Conservation (phyloP, 1,140 invertebrate genomes). For the Patella vulgata region DNA sequence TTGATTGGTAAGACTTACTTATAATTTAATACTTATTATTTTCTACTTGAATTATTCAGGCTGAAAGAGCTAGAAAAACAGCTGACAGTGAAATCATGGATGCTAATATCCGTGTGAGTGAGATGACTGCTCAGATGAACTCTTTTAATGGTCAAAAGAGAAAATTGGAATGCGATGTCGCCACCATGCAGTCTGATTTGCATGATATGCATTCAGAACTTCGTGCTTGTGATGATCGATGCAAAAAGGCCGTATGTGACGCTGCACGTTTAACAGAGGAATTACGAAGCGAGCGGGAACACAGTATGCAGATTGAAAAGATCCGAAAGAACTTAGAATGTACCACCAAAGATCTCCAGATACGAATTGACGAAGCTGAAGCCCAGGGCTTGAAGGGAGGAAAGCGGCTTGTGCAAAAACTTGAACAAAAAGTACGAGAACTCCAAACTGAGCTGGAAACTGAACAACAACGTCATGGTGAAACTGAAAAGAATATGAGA, state of each 20-base stretch:
- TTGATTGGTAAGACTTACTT: too few relatives aligned
- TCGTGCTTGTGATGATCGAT: slow-evolving; percentile 50
- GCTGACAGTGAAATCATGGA: slow-evolving; percentile 95
- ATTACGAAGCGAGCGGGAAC: slow-evolving; percentile 97
- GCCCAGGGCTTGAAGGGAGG: slow-evolving; percentile 95
- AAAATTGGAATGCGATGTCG: slow-evolving; percentile 96
- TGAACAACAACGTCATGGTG: slow-evolving; percentile 91
- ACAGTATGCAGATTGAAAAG: slow-evolving; percentile 96
- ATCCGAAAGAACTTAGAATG: slow-evolving; percentile 94
- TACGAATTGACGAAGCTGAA: slow-evolving; percentile 93
- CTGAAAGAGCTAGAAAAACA: slow-evolving; percentile 93
- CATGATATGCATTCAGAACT: slow-evolving; percentile 59
- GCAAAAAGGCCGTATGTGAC: slow-evolving; percentile 91
- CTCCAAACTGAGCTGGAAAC: slow-evolving; percentile 96
- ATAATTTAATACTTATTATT: too few relatives aligned
- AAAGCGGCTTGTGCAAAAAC: slow-evolving; percentile 77
- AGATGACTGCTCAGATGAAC: slow-evolving; percentile 89
- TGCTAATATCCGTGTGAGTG: slow-evolving; percentile 95
- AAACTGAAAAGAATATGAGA: slow-evolving; percentile 73
- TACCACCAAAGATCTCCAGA: slow-evolving; percentile 97
- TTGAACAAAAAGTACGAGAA: slow-evolving; percentile 72
- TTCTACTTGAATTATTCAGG: slow-evolving; percentile 62
- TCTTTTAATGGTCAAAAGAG: slow-evolving; percentile 94
- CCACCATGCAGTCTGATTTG: slow-evolving; percentile 81
- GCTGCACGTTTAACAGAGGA: slow-evolving; percentile 96